Evolutionary conservation across 2,113 vertebrate genomes (phyloP), one percentile per base, ranked within the genome.

Genomic region (Tragelaphus imberbis): DNA sequence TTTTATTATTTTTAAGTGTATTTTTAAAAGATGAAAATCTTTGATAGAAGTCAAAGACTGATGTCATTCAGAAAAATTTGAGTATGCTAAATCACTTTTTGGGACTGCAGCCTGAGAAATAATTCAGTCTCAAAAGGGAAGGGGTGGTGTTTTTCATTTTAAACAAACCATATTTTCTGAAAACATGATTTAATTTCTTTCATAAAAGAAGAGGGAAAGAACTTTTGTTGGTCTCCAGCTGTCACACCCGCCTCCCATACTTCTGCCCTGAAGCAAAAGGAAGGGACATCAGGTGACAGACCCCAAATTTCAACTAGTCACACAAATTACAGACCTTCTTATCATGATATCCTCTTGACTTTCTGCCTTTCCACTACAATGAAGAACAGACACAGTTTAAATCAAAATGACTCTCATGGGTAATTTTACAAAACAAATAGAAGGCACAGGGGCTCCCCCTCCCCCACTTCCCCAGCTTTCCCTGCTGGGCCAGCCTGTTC

Each of bases 301-400:
- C 27, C 93, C 96, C 96, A 97, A 96, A 97, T 97, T 96, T 94
- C 93, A 95, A 97, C 96, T 90, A 97, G 94, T 98, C 89, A 98
- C 97, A 98, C 97, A 97, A 93, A 98, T 98, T 97, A 98, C 97
- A 95, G 84, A 98, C 97, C 97, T 98, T 98, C 58, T 12, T 94
- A 6, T 92, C 49, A 9, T 6, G 9, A 9, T 44, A 85, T 95
- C 75, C 93, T 98, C 93, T 98, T 97, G 93, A 65, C 91, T 95
- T 98, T 94, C 10, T 97, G 91, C 55, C 30, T 95, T 88, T 97
- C 59, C 51, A 95, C 97, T 98, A 71, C 91, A 95, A 97, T 90
- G 90, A 95, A 97, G 93, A 97, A 97, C 8, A 95, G 91, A 97
- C 71, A 93, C 85, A 53, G 98, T 95, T 97, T 97, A 96, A 97